Base-by-base conservation (phyloP, 2,888 invertebrate species). In the Leptopilina myrica region DNA sequence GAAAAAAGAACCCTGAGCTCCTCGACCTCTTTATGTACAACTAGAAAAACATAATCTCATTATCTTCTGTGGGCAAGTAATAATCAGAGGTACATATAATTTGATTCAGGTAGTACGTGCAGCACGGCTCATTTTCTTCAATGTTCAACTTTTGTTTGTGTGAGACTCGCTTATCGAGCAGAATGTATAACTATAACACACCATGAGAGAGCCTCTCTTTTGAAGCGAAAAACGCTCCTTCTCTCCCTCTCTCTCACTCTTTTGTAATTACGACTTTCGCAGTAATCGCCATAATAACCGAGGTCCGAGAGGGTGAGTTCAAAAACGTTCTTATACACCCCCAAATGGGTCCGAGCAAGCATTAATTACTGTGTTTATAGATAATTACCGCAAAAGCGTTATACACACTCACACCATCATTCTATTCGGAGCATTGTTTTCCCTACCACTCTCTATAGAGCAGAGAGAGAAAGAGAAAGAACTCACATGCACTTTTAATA, bases 341-440 rank as follows among this genome's bases (percentile, higher is more conserved):
- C 85, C 85, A 81, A 85, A 84, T 85, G 80, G 85, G 82, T 82
- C 84, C 62, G 69, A 65, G 81, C 80, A 75, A 64, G 78, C 83
- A 80, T 88, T 88, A 88, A 88, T 88, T 88, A 88, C 87, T 85
- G 85, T 88, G 85, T 88, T 88, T 88, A 87, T 84, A 77, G 84
- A 84, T 86, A 88, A 88, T 88, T 87, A 86, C 83, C 80, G 76
- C 80, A 79, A 78, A 75, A 78, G 59, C 73, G 64, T 59, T 73
- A 33, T 56, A 73, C 62, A 59, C 69, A 65, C 77, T 78, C 81
- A 79, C 78, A 77, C 77, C 79, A 76, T 81, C 79, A 78, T 79
- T 80, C 81, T 79, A 79, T 80, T 78, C 81, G 77, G 76, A 76
- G 79, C 79, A 66, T 79, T 76, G 73, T 73, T 64, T 78, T 85